Conservation (phyloP, 2,888 invertebrate genomes). For the Zootermopsis nevadensis region DNA sequence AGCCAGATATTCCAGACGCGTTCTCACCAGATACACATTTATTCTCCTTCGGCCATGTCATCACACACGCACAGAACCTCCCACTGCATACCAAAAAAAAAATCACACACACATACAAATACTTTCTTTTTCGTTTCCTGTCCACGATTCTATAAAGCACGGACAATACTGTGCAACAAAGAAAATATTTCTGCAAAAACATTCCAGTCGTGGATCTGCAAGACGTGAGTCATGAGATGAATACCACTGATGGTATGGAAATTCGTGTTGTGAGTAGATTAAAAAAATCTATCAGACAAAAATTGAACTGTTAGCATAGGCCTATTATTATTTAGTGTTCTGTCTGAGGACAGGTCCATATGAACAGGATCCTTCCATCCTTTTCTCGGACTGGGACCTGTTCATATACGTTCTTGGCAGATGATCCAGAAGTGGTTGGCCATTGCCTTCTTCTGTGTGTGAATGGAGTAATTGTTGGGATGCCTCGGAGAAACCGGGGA, state of each 20-base stretch:
- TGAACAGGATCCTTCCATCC: no score
- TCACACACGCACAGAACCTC: not conserved
- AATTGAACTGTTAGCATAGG: no score
- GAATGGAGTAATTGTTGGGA: no score
- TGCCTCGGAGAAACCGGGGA: no score
- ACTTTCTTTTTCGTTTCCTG: no score
- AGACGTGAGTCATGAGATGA: constrained; percentile 22
- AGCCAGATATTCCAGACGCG: not conserved
- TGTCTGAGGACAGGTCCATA: no score
- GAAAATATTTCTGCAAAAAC: constrained; percentile 13
- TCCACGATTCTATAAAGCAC: not conserved
- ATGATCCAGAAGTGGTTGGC: no score
- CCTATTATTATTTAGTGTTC: no score
- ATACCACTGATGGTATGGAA: constrained; percentile 13
- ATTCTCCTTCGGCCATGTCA: not conserved
- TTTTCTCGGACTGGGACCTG: no score
- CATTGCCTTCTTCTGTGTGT: no score
- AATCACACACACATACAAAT: not conserved
- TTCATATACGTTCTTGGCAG: no score
- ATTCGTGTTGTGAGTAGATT: not conserved
- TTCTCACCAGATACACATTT: not conserved
- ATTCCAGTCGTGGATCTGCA: not conserved
- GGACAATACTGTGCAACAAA: constrained; percentile 13
- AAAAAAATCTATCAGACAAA: no score
- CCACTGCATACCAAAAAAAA: not conserved